Evolutionary conservation across 2,113 vertebrate species (phyloP), one percentile per base, ranked within the genome.

Genomic region (Leucopternis melanops): DNA sequence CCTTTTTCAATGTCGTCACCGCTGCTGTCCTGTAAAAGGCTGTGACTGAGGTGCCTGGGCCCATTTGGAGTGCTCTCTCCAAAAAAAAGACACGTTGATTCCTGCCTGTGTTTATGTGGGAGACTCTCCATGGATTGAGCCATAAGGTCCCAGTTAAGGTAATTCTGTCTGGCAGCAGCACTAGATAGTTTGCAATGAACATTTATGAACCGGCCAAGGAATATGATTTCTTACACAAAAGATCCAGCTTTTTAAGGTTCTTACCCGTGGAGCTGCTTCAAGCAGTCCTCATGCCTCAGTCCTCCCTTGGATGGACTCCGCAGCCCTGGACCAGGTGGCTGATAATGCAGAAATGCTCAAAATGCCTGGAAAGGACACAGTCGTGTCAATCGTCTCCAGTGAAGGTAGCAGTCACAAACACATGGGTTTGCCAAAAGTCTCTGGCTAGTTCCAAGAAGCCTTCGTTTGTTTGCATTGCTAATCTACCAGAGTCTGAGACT

Each of bases 351-450:
- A 96, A 96, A 96, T 96, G 88, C 71, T 96, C 17, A 2, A 84
- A 93, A 87, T 90, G 87, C 90, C 91, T 97, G 95, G 90, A 96
- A 96, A 83, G 93, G 95, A 97, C 87, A 89, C 92, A 93, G 85
- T 63, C 55, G 0, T 86, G 93, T 95, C 95, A 93, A 31, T 93
- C 26, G 44, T 90, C 82, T 97, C 85, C 92, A 62, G 0, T 44
- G 72, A 96, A 97, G 96, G 96, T 90, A 96, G 90, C 85, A 96
- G 92, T 73, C 96, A 93, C 95, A 97, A 94, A 97, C 92, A 95
- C 85, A 23, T 0, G 23, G 50, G 16, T 59, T 94, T 97, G 96
- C 96, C 95, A 97, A 20, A 81, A 88, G 80, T 55, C 71, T 83
- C 82, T 78, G 95, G 42, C 79, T 44, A 36, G 82, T 74, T 96